Percentiles rank a stretch among this genome's conserved stretches.
phyloP scores from a whole-genome alignment of 1,140 invertebrate species.

The Bilobella aurantiaca region DNA sequence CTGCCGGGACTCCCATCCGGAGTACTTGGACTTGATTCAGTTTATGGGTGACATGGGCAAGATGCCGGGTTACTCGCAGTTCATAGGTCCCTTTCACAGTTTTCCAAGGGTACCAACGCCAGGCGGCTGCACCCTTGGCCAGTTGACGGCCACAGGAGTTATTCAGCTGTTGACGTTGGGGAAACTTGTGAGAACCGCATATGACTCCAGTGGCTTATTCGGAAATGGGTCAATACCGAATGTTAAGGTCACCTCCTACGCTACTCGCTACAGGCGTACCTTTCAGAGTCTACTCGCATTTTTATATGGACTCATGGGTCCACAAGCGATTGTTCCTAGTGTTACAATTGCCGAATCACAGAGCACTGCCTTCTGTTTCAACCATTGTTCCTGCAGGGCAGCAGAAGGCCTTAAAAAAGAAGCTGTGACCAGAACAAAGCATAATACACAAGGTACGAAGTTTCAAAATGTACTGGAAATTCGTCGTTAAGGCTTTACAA shows the following conservation, averaged over 20 bases:
- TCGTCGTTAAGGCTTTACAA: too few relatives aligned
- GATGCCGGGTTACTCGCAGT: conserved; percentile 39
- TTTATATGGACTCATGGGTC: conserved; percentile 60
- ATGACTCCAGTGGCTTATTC: conserved; percentile 21
- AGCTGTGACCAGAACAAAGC: not conserved
- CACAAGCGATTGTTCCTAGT: conserved; percentile 43
- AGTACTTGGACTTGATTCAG: conserved; percentile 34
- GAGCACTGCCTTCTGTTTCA: conserved; percentile 72
- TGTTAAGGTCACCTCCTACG: conserved; percentile 49
- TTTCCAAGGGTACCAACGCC: conserved; percentile 60
- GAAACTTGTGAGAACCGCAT: conserved; percentile 39
- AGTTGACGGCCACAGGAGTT: conserved; percentile 59
- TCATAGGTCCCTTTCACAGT: conserved; percentile 67
- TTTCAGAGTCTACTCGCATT: conserved; percentile 77
- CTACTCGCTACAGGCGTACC: conserved; percentile 73
- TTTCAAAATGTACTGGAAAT: not conserved
- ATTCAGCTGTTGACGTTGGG: conserved; percentile 68
- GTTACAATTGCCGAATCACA: conserved; percentile 57
- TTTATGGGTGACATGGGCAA: conserved; percentile 33
- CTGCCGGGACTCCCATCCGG: conserved; percentile 48
- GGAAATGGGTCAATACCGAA: not conserved
- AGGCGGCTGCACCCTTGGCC: conserved; percentile 53
- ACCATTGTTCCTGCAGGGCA: conserved; percentile 66
- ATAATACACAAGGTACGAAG: not conserved
- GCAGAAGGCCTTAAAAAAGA: conserved; percentile 44